Evolutionary conservation across 2,888 invertebrate species (phyloP).

Genomic region (Unio pictorum): DNA sequence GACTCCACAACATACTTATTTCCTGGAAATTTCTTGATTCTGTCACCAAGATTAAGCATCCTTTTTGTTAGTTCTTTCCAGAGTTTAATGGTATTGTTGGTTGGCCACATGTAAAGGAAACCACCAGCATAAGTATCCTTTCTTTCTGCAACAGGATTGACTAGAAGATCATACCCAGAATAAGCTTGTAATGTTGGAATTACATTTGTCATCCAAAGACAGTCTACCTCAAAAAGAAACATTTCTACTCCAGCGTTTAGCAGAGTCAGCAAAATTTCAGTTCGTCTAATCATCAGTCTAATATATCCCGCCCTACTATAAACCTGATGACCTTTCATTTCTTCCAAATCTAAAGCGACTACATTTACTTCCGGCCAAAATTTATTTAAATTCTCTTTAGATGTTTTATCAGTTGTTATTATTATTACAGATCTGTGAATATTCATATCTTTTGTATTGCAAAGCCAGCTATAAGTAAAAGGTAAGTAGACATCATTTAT

Average conservation of each 20-base stretch:
- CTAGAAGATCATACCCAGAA: slow-evolving; percentile 38
- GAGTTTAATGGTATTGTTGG: slow-evolving; percentile 29
- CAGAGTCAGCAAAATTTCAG: slow-evolving; percentile 36
- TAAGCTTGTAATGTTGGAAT: slow-evolving; percentile 29
- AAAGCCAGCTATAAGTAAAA: slow-evolving; percentile 50
- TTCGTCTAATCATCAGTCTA: slow-evolving; percentile 46
- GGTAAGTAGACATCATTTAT: slow-evolving; percentile 51
- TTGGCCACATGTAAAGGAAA: slow-evolving; percentile 46
- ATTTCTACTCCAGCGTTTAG: slow-evolving; percentile 36
- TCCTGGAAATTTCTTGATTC: slow-evolving; percentile 24
- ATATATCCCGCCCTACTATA: slow-evolving; percentile 55
- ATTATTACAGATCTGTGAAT: slow-evolving; percentile 48
- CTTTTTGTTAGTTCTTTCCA: slow-evolving; percentile 43
- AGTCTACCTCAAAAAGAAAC: slow-evolving; percentile 56
- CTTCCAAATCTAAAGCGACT: slow-evolving; percentile 24
- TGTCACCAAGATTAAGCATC: slow-evolving; percentile 32
- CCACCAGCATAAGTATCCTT: slow-evolving; percentile 40
- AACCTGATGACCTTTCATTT: slow-evolving; percentile 35
- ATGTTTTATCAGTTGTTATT: slow-evolving; percentile 43
- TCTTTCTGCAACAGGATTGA: slow-evolving; percentile 32
- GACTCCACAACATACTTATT: slow-evolving; percentile 32
- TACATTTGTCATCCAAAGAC: slow-evolving; percentile 53
- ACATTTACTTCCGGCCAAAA: slow-evolving; percentile 49
- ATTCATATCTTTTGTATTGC: slow-evolving; percentile 50
- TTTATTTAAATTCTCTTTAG: slow-evolving; percentile 33